Evolutionary conservation across 2,888 invertebrate genomes (phyloP), one percentile per base, ranked within the genome.

Genomic region (Caenorhabditis doughertyi): DNA sequence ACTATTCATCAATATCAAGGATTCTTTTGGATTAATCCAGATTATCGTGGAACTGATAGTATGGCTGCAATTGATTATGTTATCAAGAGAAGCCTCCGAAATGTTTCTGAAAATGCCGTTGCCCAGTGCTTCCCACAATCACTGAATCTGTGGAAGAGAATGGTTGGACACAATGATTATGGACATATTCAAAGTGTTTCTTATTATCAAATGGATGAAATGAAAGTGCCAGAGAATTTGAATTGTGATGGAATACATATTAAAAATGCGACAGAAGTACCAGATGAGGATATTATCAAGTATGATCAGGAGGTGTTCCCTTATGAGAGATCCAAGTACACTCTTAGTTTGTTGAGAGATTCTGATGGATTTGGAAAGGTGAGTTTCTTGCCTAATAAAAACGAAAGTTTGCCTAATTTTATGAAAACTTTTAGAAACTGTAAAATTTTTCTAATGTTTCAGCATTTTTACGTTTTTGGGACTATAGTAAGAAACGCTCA

Each of bases 291-390:
- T 39, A 79, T 79, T 35, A 32, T 70, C 5, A 23, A 62, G 21
- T 79, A 79, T 27, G 77, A 79, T 56, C n/a, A 70, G 13, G 32
- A 9, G 3, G 44, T 79, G 8, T 79, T 64, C 62, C 68, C 68
- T 9, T 79, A 70, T 29, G 77, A 79, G 23, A 53, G 77, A 27
- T 53, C 62, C n/a, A 53, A 62, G 39, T 79, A 79, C 51, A 60
- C 70, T 3, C 27, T 79, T 25, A 47, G 11, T 1, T 44, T 70
- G 51, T 62, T 79, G 23, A 62, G 70, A 16, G 42, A 70, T 27
- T 13, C 39, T 5, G 51, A 18, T 27, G 70, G 77, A 9, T 70
- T 70, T 47, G 77, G 77, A 55, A 79, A 70, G 53, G 76, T 76
- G 8, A 55, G 39, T 39, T 32, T 32, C 9, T 32, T 47, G 5